Conservation (phyloP, 2,888 invertebrate species). For the Ypsolopha sequella region DNA sequence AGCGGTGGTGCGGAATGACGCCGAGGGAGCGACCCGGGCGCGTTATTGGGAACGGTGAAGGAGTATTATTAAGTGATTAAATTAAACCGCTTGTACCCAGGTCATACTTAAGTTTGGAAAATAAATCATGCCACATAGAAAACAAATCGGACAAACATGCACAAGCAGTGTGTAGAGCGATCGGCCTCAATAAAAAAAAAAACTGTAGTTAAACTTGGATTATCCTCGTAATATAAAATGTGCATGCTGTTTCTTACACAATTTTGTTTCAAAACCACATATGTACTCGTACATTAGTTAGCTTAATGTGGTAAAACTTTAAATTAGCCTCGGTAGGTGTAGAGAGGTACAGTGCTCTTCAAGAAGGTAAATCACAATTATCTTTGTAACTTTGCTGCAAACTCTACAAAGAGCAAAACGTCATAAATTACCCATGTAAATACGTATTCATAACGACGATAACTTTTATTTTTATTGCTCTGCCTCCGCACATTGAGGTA, state of each 20-base stretch:
- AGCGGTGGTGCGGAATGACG: constrained; percentile 16
- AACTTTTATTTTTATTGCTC: background rate
- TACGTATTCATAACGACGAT: background rate
- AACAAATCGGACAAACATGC: constrained; percentile 62
- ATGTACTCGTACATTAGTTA: background rate
- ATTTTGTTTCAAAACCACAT: constrained; percentile 16
- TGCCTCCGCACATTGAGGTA: background rate
- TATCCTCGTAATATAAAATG: constrained; percentile 1
- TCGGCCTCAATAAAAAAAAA: constrained; percentile 31
- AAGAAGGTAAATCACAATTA: constrained; percentile 38
- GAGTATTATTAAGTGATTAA: constrained; percentile 19
- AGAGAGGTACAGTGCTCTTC: constrained; percentile 11
- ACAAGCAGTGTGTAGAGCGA: constrained; percentile 56
- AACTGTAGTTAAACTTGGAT: background rate
- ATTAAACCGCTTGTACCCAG: constrained; percentile 54
- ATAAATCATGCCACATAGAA: constrained; percentile 56
- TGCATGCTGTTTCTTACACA: constrained; percentile 15
- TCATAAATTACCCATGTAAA: background rate
- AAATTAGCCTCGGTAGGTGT: constrained; percentile 25
- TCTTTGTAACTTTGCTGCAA: constrained; percentile 23
- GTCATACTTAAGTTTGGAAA: constrained; percentile 49
- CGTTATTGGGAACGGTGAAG: constrained; percentile 53
- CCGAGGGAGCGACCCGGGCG: constrained; percentile 50
- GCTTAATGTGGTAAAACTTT: constrained; percentile 31
- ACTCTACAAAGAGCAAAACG: constrained; percentile 1